Conservation (phyloP, 2,888 invertebrate genomes). For the Ectemnius cavifrons region DNA sequence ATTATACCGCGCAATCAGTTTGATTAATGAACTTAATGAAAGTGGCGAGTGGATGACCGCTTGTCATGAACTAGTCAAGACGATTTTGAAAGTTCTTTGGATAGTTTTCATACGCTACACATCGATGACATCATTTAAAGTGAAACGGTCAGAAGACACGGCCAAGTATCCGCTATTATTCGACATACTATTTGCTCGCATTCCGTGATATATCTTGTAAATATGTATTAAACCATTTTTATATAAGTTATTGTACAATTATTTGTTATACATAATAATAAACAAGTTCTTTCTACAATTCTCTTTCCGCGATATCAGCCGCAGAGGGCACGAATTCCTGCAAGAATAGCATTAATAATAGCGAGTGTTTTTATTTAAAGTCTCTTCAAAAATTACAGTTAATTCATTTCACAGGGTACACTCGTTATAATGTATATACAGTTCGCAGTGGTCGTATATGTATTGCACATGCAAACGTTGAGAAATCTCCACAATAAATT, state of each 20-base stretch:
- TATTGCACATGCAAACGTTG: too few relatives aligned
- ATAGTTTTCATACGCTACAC: too few relatives aligned
- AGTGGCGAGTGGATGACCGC: not conserved
- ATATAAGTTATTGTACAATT: conserved; percentile 57
- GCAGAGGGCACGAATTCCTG: not conserved
- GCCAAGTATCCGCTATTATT: not conserved
- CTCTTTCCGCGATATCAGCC: not conserved
- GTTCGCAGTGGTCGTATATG: too few relatives aligned
- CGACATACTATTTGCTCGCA: conserved; percentile 13
- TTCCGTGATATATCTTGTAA: conserved; percentile 43
- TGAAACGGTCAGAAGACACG: not conserved
- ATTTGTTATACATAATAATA: conserved; percentile 43
- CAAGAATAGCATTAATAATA: not conserved
- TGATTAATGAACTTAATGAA: not conserved
- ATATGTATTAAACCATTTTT: conserved; percentile 51
- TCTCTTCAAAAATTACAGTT: too few relatives aligned
- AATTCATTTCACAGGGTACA: too few relatives aligned
- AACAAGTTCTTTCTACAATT: conserved; percentile 29
- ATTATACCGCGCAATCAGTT: not conserved
- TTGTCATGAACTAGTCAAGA: not conserved
- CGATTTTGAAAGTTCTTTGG: not conserved
- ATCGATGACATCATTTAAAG: not conserved
- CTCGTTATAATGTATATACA: too few relatives aligned
- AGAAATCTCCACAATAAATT: too few relatives aligned
- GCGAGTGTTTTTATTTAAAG: too few relatives aligned